Evolutionary conservation across 2,888 invertebrate genomes (phyloP).

Genomic region (Apeira syringaria): DNA sequence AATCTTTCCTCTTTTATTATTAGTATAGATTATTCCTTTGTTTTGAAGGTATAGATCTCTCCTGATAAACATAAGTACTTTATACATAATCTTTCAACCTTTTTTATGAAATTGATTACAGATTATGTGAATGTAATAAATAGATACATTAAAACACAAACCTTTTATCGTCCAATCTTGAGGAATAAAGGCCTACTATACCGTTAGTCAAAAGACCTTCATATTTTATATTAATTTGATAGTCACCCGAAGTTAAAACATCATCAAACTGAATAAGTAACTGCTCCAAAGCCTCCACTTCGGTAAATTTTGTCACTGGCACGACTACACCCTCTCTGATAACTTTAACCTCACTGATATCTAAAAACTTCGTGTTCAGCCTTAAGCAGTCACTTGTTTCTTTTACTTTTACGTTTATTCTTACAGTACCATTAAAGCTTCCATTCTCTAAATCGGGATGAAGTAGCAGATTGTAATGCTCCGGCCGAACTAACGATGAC

Average conservation of each 20-base stretch:
- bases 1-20: too few species aligned
- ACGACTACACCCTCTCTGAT: conserved; percentile 47
- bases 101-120: too few species aligned
- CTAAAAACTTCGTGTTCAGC: conserved; percentile 84
- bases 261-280: conserved; percentile 56
- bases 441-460: conserved; percentile 57
- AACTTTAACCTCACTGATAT: conserved; percentile 69
- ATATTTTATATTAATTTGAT: conserved; percentile 84
- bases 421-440: conserved; percentile 58
- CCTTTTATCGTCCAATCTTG: conserved; percentile 83
- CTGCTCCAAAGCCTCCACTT: conserved; percentile 60
- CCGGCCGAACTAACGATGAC: conserved; percentile 54
- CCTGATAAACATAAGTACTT: too few species aligned
- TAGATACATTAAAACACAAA: too few species aligned
- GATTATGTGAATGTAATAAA: too few species aligned
- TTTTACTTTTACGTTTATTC: conserved; percentile 61
- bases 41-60: too few species aligned
- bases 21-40: too few species aligned
- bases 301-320: conserved; percentile 49
- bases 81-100: too few species aligned
- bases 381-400: conserved; percentile 67
- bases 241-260: conserved; percentile 57
- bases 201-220: conserved; percentile 85
- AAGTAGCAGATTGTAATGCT: conserved; percentile 61
- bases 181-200: conserved; percentile 90